phyloP scores from a whole-genome alignment of 2,888 invertebrate genomes.

The Dione vanillae region DNA sequence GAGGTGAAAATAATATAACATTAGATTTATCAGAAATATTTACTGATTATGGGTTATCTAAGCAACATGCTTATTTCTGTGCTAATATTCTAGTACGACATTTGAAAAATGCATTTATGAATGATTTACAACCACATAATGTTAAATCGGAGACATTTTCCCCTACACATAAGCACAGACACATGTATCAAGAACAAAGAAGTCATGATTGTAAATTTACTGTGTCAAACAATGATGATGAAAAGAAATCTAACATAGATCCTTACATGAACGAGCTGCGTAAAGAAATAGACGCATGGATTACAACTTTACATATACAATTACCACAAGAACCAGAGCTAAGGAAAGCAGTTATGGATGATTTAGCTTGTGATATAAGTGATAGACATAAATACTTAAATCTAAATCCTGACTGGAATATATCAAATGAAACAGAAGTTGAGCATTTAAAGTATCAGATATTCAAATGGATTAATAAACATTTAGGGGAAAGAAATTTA shows the following conservation, averaged over 20 bases:
- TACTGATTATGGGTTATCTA: conserved; percentile 51
- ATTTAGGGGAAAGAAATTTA: conserved; percentile 58
- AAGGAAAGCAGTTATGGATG: conserved; percentile 56
- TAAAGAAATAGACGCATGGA: conserved; percentile 65
- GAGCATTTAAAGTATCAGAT: conserved; percentile 70
- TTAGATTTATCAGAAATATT: conserved; percentile 55
- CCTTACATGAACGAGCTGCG: conserved; percentile 51
- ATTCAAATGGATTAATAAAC: conserved; percentile 69
- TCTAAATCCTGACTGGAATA: conserved; percentile 52
- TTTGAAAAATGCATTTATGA: conserved; percentile 47
- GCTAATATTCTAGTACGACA: conserved; percentile 51
- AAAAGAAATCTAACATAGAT: conserved; percentile 25
- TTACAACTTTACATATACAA: conserved; percentile 54
- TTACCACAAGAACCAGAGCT: conserved; percentile 51
- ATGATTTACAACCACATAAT: conserved; percentile 20
- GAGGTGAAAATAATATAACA: conserved; percentile 50
- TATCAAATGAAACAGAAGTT: conserved; percentile 58
- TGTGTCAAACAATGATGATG: conserved; percentile 44
- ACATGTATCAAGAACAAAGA: background rate
- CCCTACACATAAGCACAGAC: conserved; percentile 51
- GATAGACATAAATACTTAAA: conserved; percentile 67
- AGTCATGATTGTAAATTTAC: conserved; percentile 15
- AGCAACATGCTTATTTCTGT: conserved; percentile 53
- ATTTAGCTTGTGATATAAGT: conserved; percentile 66
- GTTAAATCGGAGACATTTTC: conserved; percentile 52